Evolutionary conservation across 1,140 invertebrate genomes (phyloP), one percentile per base, ranked within the genome.

Genomic region (Holcopasites calliopsidis): DNA sequence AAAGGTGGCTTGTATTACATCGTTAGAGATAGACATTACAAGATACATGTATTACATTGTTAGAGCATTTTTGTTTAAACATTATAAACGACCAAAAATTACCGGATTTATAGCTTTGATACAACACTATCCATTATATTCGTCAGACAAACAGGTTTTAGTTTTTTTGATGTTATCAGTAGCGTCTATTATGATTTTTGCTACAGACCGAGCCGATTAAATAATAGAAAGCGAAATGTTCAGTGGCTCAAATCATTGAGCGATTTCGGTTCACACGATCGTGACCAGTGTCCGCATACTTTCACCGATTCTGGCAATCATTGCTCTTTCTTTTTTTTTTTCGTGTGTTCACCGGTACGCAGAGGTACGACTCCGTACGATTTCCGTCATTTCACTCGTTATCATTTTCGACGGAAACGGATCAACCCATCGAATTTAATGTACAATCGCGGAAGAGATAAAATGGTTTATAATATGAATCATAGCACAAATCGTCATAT

Each of bases 251-350:
- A 70, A 47, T 49, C 47, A 10, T 35, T 38, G 23, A 13, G n/a
- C 54, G 54, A 31, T 70, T 28, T 28, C 66, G 38, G 21, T 70
- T 49, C 54, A 26, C 52, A 58, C 10, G 54, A 58, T 70, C 54
- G 54, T 58, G 54, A 58, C 54, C 52, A 58, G 47, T 70, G 54
- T 47, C 21, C 16, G 21, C 60, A 62, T 60, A 62, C 57, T 74
- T 74, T 64, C 50, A 65, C 60, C 28, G 13, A 70, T 70, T 26
- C 6, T 26, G 6, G 11, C 18, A 7, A 55, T 40, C 23, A 26
- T 38, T 35, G 16, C 3, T n/a, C 23, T 3, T 11, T 54, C 11
- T 28, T 26, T 8, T n/a, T 31, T 18, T 4, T 40, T 2, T 3
- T n/a, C 21, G 2, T 16, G 40, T 35, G 33, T 57, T 47, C 18